phyloP scores from a whole-genome alignment of 2,888 invertebrate species.

The Hylaea fasciaria region DNA sequence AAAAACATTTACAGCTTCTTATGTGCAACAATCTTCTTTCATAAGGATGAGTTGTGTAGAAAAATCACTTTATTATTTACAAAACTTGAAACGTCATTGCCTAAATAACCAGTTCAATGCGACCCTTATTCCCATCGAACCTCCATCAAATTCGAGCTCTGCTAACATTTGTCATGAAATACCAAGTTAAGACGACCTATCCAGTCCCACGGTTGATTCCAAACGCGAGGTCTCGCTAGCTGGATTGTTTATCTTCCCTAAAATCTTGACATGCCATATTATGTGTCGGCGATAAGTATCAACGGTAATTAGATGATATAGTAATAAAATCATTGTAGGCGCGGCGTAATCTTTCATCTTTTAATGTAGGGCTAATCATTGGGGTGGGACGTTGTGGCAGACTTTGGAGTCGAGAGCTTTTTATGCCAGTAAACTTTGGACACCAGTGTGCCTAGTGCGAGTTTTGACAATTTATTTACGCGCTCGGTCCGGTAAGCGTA shows the following conservation, averaged over 20 bases:
- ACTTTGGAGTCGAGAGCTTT: neutral
- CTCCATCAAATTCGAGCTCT: neutral
- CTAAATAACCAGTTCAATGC: neutral
- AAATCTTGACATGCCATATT: conserved; percentile 62
- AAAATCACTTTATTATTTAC: neutral
- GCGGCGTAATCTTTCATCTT: conserved; percentile 58
- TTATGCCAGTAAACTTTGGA: neutral
- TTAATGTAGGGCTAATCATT: conserved; percentile 47
- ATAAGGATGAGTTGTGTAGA: too few relatives aligned
- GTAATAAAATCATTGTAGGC: conserved; percentile 76
- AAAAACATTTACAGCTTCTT: too few relatives aligned
- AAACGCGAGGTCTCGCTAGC: neutral
- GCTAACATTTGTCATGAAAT: neutral
- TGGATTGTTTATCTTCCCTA: conserved; percentile 57
- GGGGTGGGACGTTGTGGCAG: conserved; percentile 16
- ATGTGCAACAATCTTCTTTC: too few relatives aligned
- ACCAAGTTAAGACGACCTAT: conserved; percentile 5
- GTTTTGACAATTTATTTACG: too few relatives aligned
- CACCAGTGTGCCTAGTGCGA: too few relatives aligned
- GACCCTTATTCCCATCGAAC: neutral
- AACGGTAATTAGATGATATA: conserved; percentile 78
- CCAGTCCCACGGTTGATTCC: neutral
- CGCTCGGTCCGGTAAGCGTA: too few relatives aligned
- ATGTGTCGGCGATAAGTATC: conserved; percentile 72
- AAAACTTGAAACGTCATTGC: neutral